A percentile compares a stretch with the other conserved stretches of the same genome.
Evolutionary conservation across 1,140 invertebrate genomes (phyloP).

Genomic region (Diorhabda carinulata): DNA sequence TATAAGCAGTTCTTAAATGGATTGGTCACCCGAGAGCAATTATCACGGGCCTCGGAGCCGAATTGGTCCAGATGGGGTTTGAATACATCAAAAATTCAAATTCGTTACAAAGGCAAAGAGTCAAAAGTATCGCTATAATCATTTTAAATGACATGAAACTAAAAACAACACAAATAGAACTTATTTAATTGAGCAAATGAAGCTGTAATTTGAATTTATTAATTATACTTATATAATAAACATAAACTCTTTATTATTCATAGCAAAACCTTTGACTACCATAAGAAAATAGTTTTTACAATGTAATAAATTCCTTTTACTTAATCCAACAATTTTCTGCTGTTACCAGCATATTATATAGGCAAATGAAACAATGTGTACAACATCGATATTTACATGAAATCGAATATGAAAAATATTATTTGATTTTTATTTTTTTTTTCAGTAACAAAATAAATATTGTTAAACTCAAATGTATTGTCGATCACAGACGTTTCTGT

Average conservation of each 20-base stretch:
- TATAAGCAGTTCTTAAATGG: conserved; percentile 19
- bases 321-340: conserved; percentile 9
- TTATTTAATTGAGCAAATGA: background rate
- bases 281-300: background rate
- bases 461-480: background rate
- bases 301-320: background rate
- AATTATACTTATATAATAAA: background rate
- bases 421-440: background rate
- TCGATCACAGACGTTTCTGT: background rate
- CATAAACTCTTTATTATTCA: background rate
- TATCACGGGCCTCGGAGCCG: conserved; percentile 33
- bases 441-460: background rate
- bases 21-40: conserved; percentile 29
- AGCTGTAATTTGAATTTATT: background rate
- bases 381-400: background rate
- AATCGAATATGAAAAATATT: background rate
- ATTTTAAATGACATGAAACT: background rate
- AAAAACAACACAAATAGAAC: background rate
- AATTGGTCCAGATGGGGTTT: conserved; percentile 28
- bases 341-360: background rate
- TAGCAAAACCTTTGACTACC: background rate
- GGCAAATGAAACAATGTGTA: background rate
- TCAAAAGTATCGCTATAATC: background rate
- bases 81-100: conserved; percentile 4
- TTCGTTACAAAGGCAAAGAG: background rate